Base-by-base conservation (phyloP, 2,888 invertebrate genomes). In the Watsonalla cultraria region DNA sequence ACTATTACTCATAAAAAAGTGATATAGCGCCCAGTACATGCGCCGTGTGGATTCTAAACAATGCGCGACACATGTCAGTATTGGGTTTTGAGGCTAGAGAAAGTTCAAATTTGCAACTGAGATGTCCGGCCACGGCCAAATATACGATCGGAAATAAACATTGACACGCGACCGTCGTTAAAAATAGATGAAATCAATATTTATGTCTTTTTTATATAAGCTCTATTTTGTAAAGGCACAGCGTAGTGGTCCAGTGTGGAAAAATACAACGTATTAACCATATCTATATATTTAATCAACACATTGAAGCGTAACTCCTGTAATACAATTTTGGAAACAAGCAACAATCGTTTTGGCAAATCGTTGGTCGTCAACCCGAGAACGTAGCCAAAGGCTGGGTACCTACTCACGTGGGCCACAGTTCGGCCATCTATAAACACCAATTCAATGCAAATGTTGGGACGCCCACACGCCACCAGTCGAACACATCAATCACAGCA, bases 61-160 rank as follows among this genome's bases (percentile, higher is more conserved):
- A 88, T 86, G 84, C 76, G 64, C 69, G 72, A 66, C 81, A 75
- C 76, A 72, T 70, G 70, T 70, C 64, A 64, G 75, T 91, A 83
- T 80, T 86, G 82, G 89, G 90, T 90, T 88, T 82, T 77, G 86
- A 86, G 90, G 89, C 86, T 89, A 89, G 88, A 90, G 89, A 90
- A 90, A 90, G 90, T 87, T 78, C 81, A 84, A 81, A 82, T 84
- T 83, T 76, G 79, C 81, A 79, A 80, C 71, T 69, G 67, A 83
- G 74, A 81, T 77, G 77, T 80, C 79, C 78, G 80, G 78, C 67
- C 74, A 70, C 65, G 57, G 68, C 70, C 65, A 72, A 72, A 73
- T 71, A 66, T 60, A 55, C 57, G 52, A 71, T 66, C 62, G 64
- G 62, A 68, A 72, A 72, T 71, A 72, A 67, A 66, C 63, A 65